Percentiles rank a stretch among this genome's conserved stretches.
Evolutionary conservation across 2,888 invertebrate genomes (phyloP).

Genomic region (Eupelmus urozonus): DNA sequence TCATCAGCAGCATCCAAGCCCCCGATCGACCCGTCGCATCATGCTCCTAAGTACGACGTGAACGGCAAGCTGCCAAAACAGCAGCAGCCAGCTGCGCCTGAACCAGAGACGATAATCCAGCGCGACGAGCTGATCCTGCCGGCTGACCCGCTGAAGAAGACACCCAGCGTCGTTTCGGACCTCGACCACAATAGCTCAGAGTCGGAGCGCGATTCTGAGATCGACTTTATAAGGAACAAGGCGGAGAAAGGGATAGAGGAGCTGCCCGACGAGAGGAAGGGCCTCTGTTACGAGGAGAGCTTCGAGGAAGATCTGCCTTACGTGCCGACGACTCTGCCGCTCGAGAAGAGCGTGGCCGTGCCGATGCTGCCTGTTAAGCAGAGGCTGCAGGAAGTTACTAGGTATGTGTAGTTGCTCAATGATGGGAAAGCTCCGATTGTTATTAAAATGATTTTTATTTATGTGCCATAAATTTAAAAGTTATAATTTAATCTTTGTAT

Average conservation of each 20-base stretch:
- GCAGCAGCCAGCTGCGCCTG: conserved; percentile 53
- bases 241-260: conserved; percentile 80
- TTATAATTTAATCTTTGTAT: no score
- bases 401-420: background rate
- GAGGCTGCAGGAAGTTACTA: conserved; percentile 76
- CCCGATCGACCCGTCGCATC: conserved; percentile 5
- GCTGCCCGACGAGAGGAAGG: conserved; percentile 83
- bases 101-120: conserved; percentile 31
- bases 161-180: conserved; percentile 71
- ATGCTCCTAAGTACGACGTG: conserved; percentile 38
- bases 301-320: conserved; percentile 91
- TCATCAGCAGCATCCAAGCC: background rate
- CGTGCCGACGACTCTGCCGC: conserved; percentile 92
- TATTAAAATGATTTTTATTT: no score
- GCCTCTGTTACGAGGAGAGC: conserved; percentile 89
- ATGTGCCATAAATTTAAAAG: no score
- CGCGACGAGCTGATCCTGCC: conserved; percentile 32
- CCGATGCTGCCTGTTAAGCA: conserved; percentile 90
- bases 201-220: conserved; percentile 85
- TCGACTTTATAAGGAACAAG: conserved; percentile 75
- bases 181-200: conserved; percentile 80
- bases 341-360: conserved; percentile 89
- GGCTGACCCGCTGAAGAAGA: conserved; percentile 64
- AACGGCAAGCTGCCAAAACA: conserved; percentile 50
- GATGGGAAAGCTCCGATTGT: no score